Base-by-base conservation (phyloP, 1,140 invertebrate species). In the roundworm (Caenorhabditis elegans) region DNA sequence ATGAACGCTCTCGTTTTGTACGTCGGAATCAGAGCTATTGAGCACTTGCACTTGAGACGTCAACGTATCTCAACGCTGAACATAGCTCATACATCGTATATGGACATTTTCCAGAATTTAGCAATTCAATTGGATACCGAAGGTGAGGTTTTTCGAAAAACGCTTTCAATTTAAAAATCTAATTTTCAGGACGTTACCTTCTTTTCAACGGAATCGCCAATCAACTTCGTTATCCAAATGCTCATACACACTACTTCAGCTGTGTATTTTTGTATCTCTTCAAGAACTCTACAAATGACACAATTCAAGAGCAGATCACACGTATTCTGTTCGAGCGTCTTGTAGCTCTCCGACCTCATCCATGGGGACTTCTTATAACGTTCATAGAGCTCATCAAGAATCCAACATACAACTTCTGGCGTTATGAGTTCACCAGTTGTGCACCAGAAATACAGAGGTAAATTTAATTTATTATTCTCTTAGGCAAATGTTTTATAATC, bases 301-400 rank as follows among this genome's bases (percentile, higher is more conserved):
- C 95, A 10, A 96, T 99, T 82, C 80, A 96, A 88, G 93, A 93
- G 86, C 93, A 94, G 89, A 93, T 93, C 48, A 93, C 92, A 24
- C 90, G 92, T 88, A 98, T 99, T 80, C 91, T 99, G 8, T 92
- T 99, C 22, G 98, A 99, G 90, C 92, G 98, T 86, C 92, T 99
- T 19, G 98, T 99, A 84, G 96, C 98, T 0, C 98, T 98, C 90
- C 92, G 97, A 82, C 98, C 98, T 10, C 97, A 99, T 92, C 98
- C 98, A 1, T 99, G 98, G 98, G 98, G 98, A 34, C 91, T 99
- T 11, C 92, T 99, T 6, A 97, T 99, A 60, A 99, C 98, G 0
- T 99, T 99, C 90, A 98, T 98, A 86, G 97, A 99, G 91, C 92
- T 99, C 19, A 98, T 99, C 86, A 98, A 98, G 82, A 99, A 99